Conservation (phyloP, 1,140 invertebrate genomes). For the Drosophila repletoides region DNA sequence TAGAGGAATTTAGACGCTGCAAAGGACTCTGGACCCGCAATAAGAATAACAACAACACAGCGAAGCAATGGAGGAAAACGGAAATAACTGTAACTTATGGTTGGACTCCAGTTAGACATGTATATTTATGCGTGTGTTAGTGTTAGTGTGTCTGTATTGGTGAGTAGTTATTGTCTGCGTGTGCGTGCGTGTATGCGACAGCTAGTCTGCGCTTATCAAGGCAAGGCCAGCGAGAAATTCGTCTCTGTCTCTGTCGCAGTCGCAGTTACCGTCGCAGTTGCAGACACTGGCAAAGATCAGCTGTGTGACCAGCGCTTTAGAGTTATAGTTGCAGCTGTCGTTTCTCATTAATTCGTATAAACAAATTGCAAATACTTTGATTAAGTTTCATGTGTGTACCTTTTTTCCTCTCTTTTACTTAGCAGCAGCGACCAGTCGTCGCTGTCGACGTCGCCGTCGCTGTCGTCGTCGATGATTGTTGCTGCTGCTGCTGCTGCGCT, state of each 20-base stretch:
- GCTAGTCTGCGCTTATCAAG: conserved; percentile 67
- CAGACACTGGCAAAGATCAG: conserved; percentile 33
- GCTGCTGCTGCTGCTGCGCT: conserved; percentile 30
- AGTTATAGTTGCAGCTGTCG: conserved; percentile 6
- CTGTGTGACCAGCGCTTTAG: conserved; percentile 39
- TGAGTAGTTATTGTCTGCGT: conserved; percentile 20
- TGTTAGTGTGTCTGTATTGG: conserved; percentile 5
- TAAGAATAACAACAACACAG: neutral
- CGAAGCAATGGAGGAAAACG: conserved; percentile 25
- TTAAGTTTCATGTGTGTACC: conserved; percentile 26
- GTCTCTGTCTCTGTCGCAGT: neutral
- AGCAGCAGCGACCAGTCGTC: conserved; percentile 12
- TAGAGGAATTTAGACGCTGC: conserved; percentile 5
- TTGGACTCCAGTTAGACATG: neutral
- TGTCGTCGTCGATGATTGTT: conserved; percentile 25
- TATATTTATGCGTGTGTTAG: neutral
- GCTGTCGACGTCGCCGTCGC: conserved; percentile 30
- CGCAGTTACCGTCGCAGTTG: neutral
- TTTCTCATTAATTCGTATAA: neutral
- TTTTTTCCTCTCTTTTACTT: conserved; percentile 11
- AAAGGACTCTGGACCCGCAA: conserved; percentile 13
- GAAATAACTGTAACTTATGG: conserved; percentile 5
- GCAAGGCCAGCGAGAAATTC: conserved; percentile 42
- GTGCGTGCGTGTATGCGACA: conserved; percentile 36
- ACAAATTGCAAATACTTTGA: conserved; percentile 10